phyloP scores from a whole-genome alignment of 1,140 invertebrate species.

The Portunus trituberculatus region DNA sequence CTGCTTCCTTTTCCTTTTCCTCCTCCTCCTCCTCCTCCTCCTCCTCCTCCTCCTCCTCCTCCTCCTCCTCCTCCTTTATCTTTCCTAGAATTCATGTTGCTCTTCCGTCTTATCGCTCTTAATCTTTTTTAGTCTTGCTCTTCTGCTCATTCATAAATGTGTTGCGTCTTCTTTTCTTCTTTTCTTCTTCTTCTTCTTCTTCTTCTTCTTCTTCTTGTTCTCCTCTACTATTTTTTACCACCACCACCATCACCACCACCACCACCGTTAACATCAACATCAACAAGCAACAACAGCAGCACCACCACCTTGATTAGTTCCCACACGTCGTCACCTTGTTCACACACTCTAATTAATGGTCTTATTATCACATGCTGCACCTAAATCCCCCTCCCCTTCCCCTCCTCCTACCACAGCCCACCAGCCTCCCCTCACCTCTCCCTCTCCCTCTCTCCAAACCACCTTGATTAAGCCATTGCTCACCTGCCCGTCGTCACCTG shows the following conservation, averaged over 20 bases:
- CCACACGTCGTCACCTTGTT: not conserved
- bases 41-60: no score
- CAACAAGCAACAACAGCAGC: not conserved
- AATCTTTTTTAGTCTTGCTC: no score
- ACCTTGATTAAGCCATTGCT: slow-evolving; percentile 22
- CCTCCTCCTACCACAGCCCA: no score
- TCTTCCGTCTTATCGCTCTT: no score
- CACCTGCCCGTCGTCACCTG: not conserved
- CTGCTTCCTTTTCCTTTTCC: not conserved
- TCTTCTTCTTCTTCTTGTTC: no score
- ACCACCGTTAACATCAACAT: not conserved
- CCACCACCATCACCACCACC: not conserved
- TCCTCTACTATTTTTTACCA: not conserved
- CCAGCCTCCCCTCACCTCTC: not conserved
- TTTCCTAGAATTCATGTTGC: no score
- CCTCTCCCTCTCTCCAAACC: not conserved
- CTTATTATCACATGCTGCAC: not conserved
- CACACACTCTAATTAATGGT: not conserved
- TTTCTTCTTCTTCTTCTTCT: no score
- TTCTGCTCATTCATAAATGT: no score
- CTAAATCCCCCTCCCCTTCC: not conserved
- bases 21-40: no score
- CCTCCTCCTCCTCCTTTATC: no score
- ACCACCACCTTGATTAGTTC: not conserved
- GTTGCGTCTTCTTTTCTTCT: no score